These are phyloP conservation scores for Champsocephalus esox DNA, from an alignment of 2,797 vertebrate genomes.

Conservation along the genomic window DNA sequence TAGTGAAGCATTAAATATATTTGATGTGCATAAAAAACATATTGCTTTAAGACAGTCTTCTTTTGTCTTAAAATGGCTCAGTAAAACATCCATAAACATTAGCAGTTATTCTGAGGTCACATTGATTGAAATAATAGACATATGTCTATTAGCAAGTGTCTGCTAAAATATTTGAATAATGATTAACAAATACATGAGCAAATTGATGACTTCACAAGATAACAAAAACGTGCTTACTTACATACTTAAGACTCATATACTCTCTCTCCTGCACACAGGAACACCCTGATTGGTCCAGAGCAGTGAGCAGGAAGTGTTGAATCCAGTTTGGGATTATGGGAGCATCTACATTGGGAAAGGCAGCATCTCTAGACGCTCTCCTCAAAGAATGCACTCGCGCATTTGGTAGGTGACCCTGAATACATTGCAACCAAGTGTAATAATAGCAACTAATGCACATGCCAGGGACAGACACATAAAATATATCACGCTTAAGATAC, in stretches of 20 bases:
- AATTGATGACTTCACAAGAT: background rate
- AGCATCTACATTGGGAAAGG: constrained; percentile 91
- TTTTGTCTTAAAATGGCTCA: background rate
- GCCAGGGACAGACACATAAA: background rate
- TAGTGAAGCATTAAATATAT: background rate
- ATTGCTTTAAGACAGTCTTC: background rate
- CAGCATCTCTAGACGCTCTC: constrained; percentile 91
- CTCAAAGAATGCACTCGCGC: constrained; percentile 90
- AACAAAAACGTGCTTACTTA: background rate
- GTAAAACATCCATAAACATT: background rate
- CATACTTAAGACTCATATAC: background rate
- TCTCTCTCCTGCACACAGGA: constrained; percentile 36
- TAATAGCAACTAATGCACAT: background rate
- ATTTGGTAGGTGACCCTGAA: constrained; percentile 86
- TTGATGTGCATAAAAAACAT: background rate
- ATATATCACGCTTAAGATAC: background rate
- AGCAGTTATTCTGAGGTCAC: background rate
- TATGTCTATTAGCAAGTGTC: background rate
- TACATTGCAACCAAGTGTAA: background rate
- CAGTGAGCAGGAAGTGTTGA: constrained; percentile 36
- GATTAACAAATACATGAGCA: background rate
- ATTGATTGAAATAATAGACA: background rate
- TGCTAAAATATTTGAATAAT: background rate
- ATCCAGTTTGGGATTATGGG: constrained; percentile 86
- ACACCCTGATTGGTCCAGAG: constrained; percentile 36